phyloP scores from a whole-genome alignment of 1,140 invertebrate species.

The Hydropsyche tenuis region DNA sequence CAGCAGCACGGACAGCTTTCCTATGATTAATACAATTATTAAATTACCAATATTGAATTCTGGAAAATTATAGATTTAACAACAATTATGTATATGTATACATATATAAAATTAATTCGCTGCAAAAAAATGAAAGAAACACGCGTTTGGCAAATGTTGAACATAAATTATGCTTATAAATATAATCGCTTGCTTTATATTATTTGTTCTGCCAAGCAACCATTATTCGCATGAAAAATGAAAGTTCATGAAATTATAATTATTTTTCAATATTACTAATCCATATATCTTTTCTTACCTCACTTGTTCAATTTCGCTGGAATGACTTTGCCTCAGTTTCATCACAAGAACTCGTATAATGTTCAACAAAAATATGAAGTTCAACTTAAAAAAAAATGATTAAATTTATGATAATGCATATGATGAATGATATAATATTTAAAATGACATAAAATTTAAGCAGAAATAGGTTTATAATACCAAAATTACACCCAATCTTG shows the following conservation, averaged over 20 bases:
- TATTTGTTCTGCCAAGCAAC: too few species aligned
- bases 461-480: constrained; percentile 61
- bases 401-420: neutral
- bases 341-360: constrained; percentile 85
- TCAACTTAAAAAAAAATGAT: constrained; percentile 67
- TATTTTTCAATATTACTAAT: constrained; percentile 1
- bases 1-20: constrained; percentile 80
- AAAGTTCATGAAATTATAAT: too few species aligned
- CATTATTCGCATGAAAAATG: too few species aligned
- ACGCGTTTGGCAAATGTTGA: neutral
- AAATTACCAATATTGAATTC: too few species aligned
- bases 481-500: constrained; percentile 76
- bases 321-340: constrained; percentile 79
- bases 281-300: constrained; percentile 63
- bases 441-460: neutral
- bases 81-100: too few species aligned
- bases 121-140: neutral
- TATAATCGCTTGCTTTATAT: too few species aligned
- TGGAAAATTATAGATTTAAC: too few species aligned
- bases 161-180: too few species aligned
- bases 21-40: constrained; percentile 58
- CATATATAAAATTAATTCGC: neutral
- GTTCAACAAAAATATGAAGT: constrained; percentile 83
- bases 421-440: neutral
- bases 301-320: constrained; percentile 80